Evolutionary conservation across 2,888 invertebrate genomes (phyloP).

Genomic region (Tinea pellionella): DNA sequence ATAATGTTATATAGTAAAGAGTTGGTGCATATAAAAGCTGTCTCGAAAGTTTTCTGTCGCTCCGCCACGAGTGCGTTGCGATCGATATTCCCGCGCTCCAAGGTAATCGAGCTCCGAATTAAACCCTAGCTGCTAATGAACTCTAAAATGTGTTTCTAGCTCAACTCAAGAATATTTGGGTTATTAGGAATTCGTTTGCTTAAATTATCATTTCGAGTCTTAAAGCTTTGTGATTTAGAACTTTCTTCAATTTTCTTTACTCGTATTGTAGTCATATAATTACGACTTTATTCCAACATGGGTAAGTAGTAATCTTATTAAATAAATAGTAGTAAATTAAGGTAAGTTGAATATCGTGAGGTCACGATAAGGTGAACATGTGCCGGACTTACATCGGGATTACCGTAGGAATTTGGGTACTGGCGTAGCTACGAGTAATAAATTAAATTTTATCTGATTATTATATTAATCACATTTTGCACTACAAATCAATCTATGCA

Average conservation of each 20-base stretch:
- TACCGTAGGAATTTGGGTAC: conserved; percentile 21
- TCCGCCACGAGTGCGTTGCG: conserved; percentile 31
- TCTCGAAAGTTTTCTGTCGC: conserved; percentile 71
- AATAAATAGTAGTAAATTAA: background rate
- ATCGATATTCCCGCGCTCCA: conserved; percentile 48
- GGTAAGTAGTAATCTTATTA: no score
- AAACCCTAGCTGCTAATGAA: conserved; percentile 41
- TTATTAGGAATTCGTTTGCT: conserved; percentile 5
- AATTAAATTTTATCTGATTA: no score
- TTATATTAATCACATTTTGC: no score
- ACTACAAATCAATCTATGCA: no score
- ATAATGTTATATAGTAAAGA: conserved; percentile 61
- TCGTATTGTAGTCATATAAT: no score
- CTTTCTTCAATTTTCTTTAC: no score
- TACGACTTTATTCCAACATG: no score
- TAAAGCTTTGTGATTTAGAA: no score
- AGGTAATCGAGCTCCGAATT: conserved; percentile 46
- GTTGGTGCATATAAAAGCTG: conserved; percentile 70
- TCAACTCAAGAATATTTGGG: conserved; percentile 8
- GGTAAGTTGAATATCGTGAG: conserved; percentile 42
- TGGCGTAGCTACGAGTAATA: no score
- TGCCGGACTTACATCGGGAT: conserved; percentile 30
- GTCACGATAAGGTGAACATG: conserved; percentile 15
- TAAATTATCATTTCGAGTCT: background rate
- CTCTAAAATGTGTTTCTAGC: conserved; percentile 17